Conservation (phyloP, 2,113 vertebrate genomes). For the Hippocampus barbouri region DNA sequence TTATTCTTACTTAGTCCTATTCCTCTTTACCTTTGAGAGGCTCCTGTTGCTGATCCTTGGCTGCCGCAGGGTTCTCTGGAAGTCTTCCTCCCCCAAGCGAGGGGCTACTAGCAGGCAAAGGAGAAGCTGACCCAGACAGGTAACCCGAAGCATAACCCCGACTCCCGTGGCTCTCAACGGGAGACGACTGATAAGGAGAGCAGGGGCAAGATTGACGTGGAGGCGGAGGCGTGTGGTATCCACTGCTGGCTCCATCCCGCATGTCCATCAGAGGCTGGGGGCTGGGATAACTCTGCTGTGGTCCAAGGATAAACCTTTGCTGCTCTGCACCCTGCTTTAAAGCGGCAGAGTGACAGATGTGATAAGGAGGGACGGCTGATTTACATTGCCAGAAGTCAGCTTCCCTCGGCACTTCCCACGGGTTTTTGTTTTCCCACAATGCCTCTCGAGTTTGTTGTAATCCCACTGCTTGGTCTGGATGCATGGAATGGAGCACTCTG, state of each 20-base stretch:
- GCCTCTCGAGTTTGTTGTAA: slow-evolving; percentile 49
- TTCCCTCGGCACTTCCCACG: slow-evolving; percentile 62
- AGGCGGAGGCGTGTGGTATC: slow-evolving; percentile 66
- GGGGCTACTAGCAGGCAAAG: slow-evolving; percentile 52
- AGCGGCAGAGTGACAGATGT: slow-evolving; percentile 61
- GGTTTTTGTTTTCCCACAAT: slow-evolving; percentile 56
- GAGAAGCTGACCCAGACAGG: slow-evolving; percentile 69
- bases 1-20: background rate
- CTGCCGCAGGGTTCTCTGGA: slow-evolving; percentile 23
- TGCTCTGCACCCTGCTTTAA: slow-evolving; percentile 59
- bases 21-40: slow-evolving; percentile 42
- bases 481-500: slow-evolving; percentile 67
- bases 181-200: slow-evolving; percentile 63
- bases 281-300: slow-evolving; percentile 53
- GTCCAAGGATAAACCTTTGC: slow-evolving; percentile 47
- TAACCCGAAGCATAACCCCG: slow-evolving; percentile 70
- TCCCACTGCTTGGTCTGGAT: slow-evolving; percentile 60
- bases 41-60: slow-evolving; percentile 31
- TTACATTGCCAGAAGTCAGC: slow-evolving; percentile 68
- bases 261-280: slow-evolving; percentile 67
- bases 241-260: slow-evolving; percentile 69
- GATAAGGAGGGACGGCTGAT: slow-evolving; percentile 52
- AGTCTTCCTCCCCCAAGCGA: slow-evolving; percentile 53
- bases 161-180: slow-evolving; percentile 66
- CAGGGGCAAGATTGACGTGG: slow-evolving; percentile 67